These are phyloP conservation scores for Adelognathus sp. DNA, from an alignment of 2,888 invertebrate genomes.

Conservation along the genomic window DNA sequence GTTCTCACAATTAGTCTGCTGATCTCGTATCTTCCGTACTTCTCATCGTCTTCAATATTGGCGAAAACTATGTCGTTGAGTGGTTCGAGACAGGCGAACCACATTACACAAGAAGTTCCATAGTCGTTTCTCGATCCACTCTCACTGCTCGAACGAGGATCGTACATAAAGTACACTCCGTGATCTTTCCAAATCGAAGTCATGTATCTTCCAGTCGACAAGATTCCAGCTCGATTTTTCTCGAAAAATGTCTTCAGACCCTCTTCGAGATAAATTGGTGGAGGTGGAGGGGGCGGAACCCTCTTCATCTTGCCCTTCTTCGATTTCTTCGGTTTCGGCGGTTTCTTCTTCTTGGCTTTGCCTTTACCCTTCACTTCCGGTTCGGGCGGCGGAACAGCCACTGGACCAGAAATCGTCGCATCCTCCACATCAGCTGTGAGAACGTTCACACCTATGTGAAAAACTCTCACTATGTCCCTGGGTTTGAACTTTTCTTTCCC, in stretches of 20 bases:
- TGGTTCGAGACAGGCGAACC: conserved; percentile 76
- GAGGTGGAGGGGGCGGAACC: conserved; percentile 63
- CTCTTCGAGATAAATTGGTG: conserved; percentile 69
- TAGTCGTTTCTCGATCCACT: conserved; percentile 61
- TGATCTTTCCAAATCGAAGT: conserved; percentile 74
- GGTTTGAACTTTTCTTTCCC: conserved; percentile 65
- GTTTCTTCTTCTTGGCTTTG: conserved; percentile 56
- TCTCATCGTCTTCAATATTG: conserved; percentile 72
- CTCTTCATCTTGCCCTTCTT: conserved; percentile 57
- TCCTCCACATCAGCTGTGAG: conserved; percentile 72
- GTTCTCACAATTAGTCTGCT: conserved; percentile 70
- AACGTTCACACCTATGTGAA: conserved; percentile 75
- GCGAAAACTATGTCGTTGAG: conserved; percentile 68
- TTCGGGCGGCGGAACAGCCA: conserved; percentile 68
- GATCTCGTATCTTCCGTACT: conserved; percentile 69
- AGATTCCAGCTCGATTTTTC: conserved; percentile 72
- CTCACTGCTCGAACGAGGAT: conserved; percentile 68
- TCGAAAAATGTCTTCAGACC: conserved; percentile 73
- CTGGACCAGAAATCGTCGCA: conserved; percentile 68
- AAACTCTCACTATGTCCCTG: conserved; percentile 72
- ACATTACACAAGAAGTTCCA: conserved; percentile 72
- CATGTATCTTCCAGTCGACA: conserved; percentile 69
- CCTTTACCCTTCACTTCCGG: conserved; percentile 68
- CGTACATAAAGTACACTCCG: conserved; percentile 76
- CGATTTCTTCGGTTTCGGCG: conserved; percentile 59